Percentiles rank a stretch among this genome's conserved stretches.
phyloP scores from a whole-genome alignment of 2,888 invertebrate species.

The Anaspis maculata region DNA sequence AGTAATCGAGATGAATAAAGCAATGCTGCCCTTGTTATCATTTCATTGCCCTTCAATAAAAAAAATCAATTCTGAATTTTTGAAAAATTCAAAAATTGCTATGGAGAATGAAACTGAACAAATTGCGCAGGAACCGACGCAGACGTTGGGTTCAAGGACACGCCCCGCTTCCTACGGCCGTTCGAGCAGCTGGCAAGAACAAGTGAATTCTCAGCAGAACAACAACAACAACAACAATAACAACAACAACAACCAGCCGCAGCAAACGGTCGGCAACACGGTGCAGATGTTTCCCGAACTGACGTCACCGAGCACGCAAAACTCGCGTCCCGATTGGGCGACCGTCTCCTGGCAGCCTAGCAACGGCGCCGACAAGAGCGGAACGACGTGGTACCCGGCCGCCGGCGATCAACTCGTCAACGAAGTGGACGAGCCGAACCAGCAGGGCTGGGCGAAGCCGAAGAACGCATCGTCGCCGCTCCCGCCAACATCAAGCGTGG shows the following conservation, averaged over 20 bases:
- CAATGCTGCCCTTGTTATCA: too few species aligned
- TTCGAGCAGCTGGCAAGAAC: conserved; percentile 43
- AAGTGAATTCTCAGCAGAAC: conserved; percentile 11
- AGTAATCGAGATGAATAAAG: too few species aligned
- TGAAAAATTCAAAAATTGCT: too few species aligned
- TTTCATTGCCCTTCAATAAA: too few species aligned
- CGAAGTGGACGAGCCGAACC: conserved; percentile 51
- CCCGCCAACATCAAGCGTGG: too few species aligned
- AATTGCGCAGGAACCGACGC: too few species aligned
- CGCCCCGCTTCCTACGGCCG: conserved; percentile 46
- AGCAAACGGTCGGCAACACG: too few species aligned
- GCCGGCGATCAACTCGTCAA: conserved; percentile 47
- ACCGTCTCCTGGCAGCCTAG: conserved; percentile 27
- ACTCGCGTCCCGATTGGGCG: conserved; percentile 30
- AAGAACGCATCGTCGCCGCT: too few species aligned
- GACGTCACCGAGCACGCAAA: conserved; percentile 21
- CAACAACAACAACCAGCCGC: too few species aligned
- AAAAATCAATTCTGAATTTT: too few species aligned
- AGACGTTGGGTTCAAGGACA: conserved; percentile 32
- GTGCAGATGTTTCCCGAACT: conserved; percentile 26
- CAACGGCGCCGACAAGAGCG: not conserved
- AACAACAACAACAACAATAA: too few species aligned
- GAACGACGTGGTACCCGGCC: conserved; percentile 43
- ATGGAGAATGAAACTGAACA: too few species aligned
- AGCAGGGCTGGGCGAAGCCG: conserved; percentile 41